Evolutionary conservation across 2,113 vertebrate genomes (phyloP).

Genomic region (Silurus meridionalis): DNA sequence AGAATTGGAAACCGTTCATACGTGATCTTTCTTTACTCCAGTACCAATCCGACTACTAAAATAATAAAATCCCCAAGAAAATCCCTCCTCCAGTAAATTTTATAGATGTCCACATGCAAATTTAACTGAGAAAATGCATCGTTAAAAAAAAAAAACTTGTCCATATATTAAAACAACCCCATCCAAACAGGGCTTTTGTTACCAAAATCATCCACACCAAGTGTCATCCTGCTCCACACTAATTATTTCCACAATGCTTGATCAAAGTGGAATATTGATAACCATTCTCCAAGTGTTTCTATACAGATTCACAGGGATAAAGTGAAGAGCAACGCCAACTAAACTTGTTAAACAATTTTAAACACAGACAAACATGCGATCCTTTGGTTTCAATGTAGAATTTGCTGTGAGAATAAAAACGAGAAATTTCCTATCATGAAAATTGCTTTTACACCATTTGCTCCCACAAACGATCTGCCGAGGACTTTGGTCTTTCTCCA

Average conservation of each 20-base stretch:
- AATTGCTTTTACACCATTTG: no score
- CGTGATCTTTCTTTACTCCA: neutral
- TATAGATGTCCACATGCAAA: no score
- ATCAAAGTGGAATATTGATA: neutral
- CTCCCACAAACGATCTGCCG: no score
- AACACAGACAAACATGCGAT: neutral
- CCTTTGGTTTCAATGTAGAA: neutral
- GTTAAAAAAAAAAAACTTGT: no score
- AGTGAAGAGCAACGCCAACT: neutral
- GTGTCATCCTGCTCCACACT: neutral
- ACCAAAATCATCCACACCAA: neutral
- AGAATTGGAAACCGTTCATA: no score
- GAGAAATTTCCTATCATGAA: no score
- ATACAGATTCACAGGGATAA: no score
- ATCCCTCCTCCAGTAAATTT: neutral
- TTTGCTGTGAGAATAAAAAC: neutral
- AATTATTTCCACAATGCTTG: neutral
- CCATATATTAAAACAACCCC: neutral
- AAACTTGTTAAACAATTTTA: no score
- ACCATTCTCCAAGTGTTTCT: neutral
- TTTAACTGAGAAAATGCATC: no score
- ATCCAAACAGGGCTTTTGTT: neutral
- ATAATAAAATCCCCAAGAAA: neutral
- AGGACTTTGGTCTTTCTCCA: no score
- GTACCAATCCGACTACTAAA: neutral